These are phyloP conservation scores for Tiliacea citrago DNA, from an alignment of 2,888 invertebrate species.

Conservation along the genomic window DNA sequence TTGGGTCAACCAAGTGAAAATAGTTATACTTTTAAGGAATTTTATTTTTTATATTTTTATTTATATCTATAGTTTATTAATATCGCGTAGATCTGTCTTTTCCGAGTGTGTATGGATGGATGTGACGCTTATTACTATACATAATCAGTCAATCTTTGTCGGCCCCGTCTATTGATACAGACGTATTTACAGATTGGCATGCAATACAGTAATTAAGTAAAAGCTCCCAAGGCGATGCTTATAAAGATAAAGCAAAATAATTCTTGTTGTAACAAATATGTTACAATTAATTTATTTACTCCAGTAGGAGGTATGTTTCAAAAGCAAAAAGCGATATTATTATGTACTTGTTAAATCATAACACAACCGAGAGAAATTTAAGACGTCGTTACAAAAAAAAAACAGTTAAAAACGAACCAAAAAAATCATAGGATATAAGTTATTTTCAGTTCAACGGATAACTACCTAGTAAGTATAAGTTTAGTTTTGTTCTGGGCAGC, in stretches of 20 bases:
- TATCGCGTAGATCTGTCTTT: conserved; percentile 12
- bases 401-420: not conserved
- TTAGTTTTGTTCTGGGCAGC: conserved; percentile 28
- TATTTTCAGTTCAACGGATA: conserved; percentile 19
- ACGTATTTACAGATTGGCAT: conserved; percentile 52
- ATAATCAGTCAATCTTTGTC: conserved; percentile 21
- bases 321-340: not conserved
- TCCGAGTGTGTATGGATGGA: conserved; percentile 28
- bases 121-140: conserved; percentile 48
- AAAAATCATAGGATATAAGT: conserved; percentile 12
- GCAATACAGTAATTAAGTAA: conserved; percentile 69
- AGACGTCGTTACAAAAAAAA: conserved; percentile 2
- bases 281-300: not conserved
- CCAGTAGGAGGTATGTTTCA: conserved; percentile 6
- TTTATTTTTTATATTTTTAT: not conserved
- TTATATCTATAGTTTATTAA: not conserved
- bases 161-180: conserved; percentile 35
- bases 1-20: conserved; percentile 26
- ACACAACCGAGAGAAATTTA: not conserved
- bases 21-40: conserved; percentile 28
- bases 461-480: conserved; percentile 40
- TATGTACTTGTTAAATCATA: not conserved
- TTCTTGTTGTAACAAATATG: not conserved
- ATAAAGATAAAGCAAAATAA: conserved; percentile 16
- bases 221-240: conserved; percentile 37